Evolutionary conservation across 2,888 invertebrate species (phyloP).

Genomic region (Acleris laterana): DNA sequence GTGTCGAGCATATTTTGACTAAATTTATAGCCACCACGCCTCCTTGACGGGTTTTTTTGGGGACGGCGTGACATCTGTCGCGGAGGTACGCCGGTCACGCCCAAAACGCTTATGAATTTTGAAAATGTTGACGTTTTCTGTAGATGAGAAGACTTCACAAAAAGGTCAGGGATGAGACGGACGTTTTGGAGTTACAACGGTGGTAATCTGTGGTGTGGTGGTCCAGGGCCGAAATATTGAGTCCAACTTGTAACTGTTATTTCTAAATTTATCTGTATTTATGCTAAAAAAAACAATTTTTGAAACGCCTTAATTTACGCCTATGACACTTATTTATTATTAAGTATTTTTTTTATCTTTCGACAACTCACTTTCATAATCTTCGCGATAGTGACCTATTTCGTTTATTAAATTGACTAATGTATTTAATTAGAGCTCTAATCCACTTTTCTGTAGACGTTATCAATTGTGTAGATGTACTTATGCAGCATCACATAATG

Average conservation of each 20-base stretch:
- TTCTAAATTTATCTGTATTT: neutral
- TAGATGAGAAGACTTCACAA: slow-evolving; percentile 1
- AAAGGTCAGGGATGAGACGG: slow-evolving; percentile 8
- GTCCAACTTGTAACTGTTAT: neutral
- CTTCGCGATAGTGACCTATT: too few relatives aligned
- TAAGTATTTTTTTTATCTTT: too few relatives aligned
- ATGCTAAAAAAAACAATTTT: too few relatives aligned
- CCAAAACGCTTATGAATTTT: slow-evolving; percentile 60
- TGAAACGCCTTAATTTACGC: too few relatives aligned
- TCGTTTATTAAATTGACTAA: too few relatives aligned
- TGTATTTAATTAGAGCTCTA: too few relatives aligned
- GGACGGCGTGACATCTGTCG: slow-evolving; percentile 79
- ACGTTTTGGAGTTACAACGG: neutral
- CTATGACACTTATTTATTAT: too few relatives aligned
- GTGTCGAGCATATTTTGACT: slow-evolving; percentile 82
- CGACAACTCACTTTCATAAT: too few relatives aligned
- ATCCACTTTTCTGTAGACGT: too few relatives aligned
- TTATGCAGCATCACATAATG: too few relatives aligned
- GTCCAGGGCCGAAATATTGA: too few relatives aligned
- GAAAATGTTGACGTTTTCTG: slow-evolving; percentile 55
- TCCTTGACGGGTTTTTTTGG: slow-evolving; percentile 69
- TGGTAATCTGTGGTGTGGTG: neutral
- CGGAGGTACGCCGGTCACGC: slow-evolving; percentile 66
- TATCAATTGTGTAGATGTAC: too few relatives aligned
- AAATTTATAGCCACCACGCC: slow-evolving; percentile 84